A percentile compares a stretch with the other conserved stretches of the same genome.
Conservation (phyloP, 64 coral and sea anemone species). For the Actinia tenebrosa region DNA sequence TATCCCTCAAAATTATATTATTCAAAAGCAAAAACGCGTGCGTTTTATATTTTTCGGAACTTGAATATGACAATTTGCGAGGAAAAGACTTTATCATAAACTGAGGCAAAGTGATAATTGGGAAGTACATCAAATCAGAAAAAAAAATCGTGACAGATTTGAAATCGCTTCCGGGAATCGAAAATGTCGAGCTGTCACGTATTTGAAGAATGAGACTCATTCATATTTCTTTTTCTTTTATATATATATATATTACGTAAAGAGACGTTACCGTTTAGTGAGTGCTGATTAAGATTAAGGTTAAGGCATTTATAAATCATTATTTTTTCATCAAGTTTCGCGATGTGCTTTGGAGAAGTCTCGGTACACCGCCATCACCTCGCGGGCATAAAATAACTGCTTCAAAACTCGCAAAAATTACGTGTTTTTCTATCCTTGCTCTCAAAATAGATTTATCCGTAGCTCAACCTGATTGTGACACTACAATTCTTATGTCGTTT, state of each 20-base stretch:
- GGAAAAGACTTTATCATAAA: background rate
- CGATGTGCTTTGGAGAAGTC: background rate
- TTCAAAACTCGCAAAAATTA: background rate
- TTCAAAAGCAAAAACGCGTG: background rate
- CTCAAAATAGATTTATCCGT: background rate
- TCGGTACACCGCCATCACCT: background rate
- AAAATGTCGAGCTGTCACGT: background rate
- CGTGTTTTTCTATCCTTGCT: background rate
- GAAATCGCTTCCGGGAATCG: background rate
- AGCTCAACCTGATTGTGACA: background rate
- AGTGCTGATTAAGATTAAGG: background rate
- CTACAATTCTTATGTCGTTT: background rate
- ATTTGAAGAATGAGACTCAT: background rate
- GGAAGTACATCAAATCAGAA: background rate
- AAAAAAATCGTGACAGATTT: background rate
- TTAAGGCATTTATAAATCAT: background rate
- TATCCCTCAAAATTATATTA: background rate
- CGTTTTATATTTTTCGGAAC: background rate
- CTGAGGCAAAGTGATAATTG: background rate
- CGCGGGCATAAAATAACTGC: background rate
- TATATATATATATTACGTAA: background rate
- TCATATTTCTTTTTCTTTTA: background rate
- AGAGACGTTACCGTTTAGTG: background rate
- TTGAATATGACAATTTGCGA: background rate
- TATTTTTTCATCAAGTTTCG: background rate